These are phyloP conservation scores for Semotilus atromaculatus DNA, from an alignment of 2,797 vertebrate genomes.

Conservation along the genomic window DNA sequence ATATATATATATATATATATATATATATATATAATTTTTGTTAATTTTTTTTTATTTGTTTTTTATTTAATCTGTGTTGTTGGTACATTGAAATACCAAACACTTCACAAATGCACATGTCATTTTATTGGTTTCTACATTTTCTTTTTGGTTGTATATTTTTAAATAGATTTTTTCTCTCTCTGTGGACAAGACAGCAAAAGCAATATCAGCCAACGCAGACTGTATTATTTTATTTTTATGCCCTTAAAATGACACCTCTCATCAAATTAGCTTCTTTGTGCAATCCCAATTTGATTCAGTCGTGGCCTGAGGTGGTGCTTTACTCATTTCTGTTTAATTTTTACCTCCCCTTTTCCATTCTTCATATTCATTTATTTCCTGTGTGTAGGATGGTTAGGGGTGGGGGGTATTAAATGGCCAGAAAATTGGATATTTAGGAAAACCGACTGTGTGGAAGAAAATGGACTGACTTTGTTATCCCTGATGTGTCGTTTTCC, in stretches of 20 bases:
- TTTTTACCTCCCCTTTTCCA: conserved; percentile 65
- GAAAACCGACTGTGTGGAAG: conserved; percentile 55
- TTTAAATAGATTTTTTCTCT: background rate
- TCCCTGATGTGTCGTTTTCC: conserved; percentile 44
- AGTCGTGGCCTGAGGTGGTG: conserved; percentile 58
- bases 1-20: no score
- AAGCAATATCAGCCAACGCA: background rate
- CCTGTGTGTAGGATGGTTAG: conserved; percentile 11
- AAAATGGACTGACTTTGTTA: conserved; percentile 44
- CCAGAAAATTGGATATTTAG: conserved; percentile 73
- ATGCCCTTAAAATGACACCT: conserved; percentile 41
- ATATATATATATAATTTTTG: no score
- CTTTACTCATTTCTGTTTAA: conserved; percentile 65
- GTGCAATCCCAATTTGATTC: conserved; percentile 63
- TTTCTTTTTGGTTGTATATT: background rate
- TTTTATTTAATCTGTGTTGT: background rate
- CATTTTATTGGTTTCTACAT: background rate
- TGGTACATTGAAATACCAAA: background rate
- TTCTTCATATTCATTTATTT: conserved; percentile 54
- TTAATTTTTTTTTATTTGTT: no score
- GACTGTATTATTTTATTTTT: background rate
- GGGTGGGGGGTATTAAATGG: conserved; percentile 61
- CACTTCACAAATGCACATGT: background rate
- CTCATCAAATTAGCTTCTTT: conserved; percentile 70
- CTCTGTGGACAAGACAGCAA: background rate